Conservation (phyloP, 2,797 vertebrate genomes). For the Pygocentrus nattereri region DNA sequence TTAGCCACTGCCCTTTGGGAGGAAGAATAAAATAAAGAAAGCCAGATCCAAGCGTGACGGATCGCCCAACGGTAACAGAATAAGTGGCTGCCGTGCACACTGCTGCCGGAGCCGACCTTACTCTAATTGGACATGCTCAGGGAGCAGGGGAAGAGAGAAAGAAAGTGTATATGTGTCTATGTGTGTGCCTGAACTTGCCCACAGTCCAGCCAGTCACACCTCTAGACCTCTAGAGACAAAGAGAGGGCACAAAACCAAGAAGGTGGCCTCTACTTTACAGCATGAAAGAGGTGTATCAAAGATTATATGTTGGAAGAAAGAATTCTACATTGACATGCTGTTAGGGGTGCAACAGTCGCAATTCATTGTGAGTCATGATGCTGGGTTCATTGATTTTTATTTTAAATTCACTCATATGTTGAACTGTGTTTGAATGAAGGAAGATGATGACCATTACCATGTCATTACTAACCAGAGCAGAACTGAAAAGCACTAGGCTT, state of each 20-base stretch:
- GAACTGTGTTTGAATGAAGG: neutral
- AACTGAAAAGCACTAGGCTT: neutral
- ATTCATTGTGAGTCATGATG: neutral
- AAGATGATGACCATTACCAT: neutral
- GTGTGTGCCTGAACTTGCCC: constrained; percentile 6
- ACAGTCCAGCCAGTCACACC: constrained; percentile 15
- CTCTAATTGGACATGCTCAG: constrained; percentile 64
- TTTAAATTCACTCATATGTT: neutral
- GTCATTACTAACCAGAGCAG: neutral
- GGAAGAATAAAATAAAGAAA: constrained; percentile 70
- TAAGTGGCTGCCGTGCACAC: constrained; percentile 62
- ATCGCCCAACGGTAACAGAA: constrained; percentile 64
- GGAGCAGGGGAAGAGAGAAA: constrained; percentile 43
- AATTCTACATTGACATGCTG: neutral
- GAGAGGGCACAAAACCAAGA: neutral
- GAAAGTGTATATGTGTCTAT: constrained; percentile 11
- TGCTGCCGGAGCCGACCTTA: constrained; percentile 56
- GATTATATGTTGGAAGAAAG: neutral
- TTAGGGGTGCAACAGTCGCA: neutral
- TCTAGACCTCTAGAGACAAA: neutral
- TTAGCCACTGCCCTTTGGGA: constrained; percentile 69
- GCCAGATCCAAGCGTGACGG: constrained; percentile 63
- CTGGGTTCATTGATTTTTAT: neutral
- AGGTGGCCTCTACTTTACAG: neutral
- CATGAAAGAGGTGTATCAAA: neutral